A percentile compares a stretch with the other conserved stretches of the same genome.
Conservation (phyloP, 1,140 invertebrate species). For the Latrodectus geometricus region DNA sequence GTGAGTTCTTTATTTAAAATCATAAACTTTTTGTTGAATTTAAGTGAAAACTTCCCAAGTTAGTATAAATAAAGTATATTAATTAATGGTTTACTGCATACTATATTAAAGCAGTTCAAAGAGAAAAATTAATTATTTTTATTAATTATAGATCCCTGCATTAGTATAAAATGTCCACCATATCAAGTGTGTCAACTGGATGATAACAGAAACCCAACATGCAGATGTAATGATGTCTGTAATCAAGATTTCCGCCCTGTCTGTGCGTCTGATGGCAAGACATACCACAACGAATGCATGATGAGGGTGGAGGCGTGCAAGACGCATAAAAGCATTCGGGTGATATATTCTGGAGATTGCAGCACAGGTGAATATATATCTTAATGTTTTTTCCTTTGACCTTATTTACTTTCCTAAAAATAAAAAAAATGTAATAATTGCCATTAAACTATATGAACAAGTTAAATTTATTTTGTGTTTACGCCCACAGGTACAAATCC, state of each 20-base stretch:
- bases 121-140: no score
- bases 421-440: no score
- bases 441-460: no score
- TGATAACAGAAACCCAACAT: slow-evolving; percentile 79
- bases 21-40: no score
- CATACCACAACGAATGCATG: slow-evolving; percentile 87
- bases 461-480: no score
- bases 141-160: slow-evolving; percentile 82
- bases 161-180: slow-evolving; percentile 78
- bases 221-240: slow-evolving; percentile 83
- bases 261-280: slow-evolving; percentile 82
- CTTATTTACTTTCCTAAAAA: no score
- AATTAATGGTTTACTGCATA: no score
- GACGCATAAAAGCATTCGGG: slow-evolving; percentile 77
- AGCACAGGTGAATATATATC: slow-evolving; percentile 72
- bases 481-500: slow-evolving; percentile 79
- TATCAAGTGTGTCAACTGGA: slow-evolving; percentile 87
- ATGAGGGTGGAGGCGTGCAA: slow-evolving; percentile 82
- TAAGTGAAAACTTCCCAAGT: no score
- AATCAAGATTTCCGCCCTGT: slow-evolving; percentile 82
- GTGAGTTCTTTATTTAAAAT: slow-evolving; percentile 71
- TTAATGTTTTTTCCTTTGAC: no score
- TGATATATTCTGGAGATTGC: slow-evolving; percentile 85
- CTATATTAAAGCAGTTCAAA: no score
- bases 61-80: no score